Conservation (phyloP, 2,797 vertebrate genomes). For the Clarias platycephalus region DNA sequence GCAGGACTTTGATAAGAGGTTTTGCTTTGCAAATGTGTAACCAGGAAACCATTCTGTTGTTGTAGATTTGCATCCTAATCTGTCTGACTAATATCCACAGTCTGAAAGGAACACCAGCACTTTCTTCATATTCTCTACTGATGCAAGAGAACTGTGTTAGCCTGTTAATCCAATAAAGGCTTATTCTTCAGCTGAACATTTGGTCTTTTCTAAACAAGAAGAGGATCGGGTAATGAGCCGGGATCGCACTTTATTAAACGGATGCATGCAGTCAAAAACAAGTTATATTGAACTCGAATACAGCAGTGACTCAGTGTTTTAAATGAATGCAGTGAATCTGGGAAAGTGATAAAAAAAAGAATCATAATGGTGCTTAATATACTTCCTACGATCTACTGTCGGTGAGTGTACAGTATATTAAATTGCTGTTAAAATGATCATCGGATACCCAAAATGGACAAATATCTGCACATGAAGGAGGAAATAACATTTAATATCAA, state of each 20-base stretch:
- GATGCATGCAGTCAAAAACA: slow-evolving; percentile 4
- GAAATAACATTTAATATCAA: background rate
- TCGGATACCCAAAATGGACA: background rate
- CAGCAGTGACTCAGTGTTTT: slow-evolving; percentile 1
- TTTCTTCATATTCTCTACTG: background rate
- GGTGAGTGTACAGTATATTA: background rate
- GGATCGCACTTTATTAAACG: background rate
- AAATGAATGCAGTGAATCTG: slow-evolving; percentile 1
- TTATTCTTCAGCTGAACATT: slow-evolving; percentile 1
- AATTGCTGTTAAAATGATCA: background rate
- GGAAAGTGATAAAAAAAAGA: slow-evolving; percentile 13
- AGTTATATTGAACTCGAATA: slow-evolving; percentile 5
- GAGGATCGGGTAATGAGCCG: slow-evolving; percentile 7
- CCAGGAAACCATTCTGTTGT: background rate
- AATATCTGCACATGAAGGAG: background rate
- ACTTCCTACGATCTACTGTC: background rate
- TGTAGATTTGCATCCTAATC: background rate
- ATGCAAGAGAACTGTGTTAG: background rate
- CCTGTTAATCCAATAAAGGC: slow-evolving; percentile 8
- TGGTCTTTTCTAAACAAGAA: slow-evolving; percentile 10
- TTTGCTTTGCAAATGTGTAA: background rate
- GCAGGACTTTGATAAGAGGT: background rate
- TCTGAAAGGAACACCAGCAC: background rate
- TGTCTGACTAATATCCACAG: background rate
- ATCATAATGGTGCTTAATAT: slow-evolving; percentile 8